Percentiles rank a stretch among this genome's conserved stretches.
Conservation (phyloP, 2,888 invertebrate genomes). For the Rambutsinella grinnellia region DNA sequence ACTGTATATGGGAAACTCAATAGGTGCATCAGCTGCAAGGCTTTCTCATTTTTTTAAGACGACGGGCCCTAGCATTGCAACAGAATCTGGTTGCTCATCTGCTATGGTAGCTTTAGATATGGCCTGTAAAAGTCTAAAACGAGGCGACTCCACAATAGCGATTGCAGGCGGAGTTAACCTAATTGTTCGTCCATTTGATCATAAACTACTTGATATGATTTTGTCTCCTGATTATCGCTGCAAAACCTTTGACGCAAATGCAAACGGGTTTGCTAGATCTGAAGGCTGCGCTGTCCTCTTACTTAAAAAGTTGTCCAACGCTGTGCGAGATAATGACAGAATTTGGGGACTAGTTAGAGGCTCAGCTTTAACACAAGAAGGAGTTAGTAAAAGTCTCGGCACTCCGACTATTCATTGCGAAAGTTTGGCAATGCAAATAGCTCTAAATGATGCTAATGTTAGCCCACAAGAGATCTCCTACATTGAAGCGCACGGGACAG, state of each 20-base stretch:
- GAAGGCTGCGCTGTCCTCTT: conserved; percentile 52
- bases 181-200: conserved; percentile 23
- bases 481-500: conserved; percentile 36
- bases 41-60: conserved; percentile 16
- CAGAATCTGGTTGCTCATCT: conserved; percentile 55
- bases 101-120: conserved; percentile 48
- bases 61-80: conserved; percentile 47
- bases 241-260: conserved; percentile 51
- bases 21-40: conserved; percentile 24
- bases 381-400: conserved; percentile 67
- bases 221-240: conserved; percentile 34
- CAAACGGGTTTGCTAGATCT: conserved; percentile 50
- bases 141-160: conserved; percentile 36
- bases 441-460: conserved; percentile 33
- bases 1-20: conserved; percentile 11
- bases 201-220: conserved; percentile 19
- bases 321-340: conserved; percentile 36
- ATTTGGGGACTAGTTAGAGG: conserved; percentile 55
- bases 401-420: conserved; percentile 49
- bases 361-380: conserved; percentile 68
- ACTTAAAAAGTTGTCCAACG: conserved; percentile 48
- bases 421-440: conserved; percentile 29
- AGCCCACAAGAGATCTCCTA: conserved; percentile 27
- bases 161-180: conserved; percentile 53
- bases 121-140: conserved; percentile 43